Evolutionary conservation across 2,797 vertebrate species (phyloP).

Genomic region (Parauchenoglanis punctatus): DNA sequence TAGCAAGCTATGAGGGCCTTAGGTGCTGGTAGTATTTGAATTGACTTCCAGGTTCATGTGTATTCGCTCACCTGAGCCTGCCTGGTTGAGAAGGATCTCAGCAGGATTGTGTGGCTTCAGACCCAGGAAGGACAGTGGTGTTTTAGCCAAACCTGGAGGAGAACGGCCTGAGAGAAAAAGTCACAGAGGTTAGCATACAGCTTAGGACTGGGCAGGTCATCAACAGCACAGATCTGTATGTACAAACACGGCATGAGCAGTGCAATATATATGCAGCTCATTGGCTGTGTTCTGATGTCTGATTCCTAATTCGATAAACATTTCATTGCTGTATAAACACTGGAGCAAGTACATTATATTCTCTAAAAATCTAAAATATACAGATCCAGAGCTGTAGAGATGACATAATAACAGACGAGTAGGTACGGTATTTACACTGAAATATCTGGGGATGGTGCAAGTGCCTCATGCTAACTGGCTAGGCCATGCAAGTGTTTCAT

Average conservation of each 20-base stretch:
- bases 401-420: slow-evolving; percentile 28
- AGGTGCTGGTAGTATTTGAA: background rate
- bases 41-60: slow-evolving; percentile 2
- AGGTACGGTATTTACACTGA: slow-evolving; percentile 31
- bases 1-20: background rate
- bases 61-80: slow-evolving; percentile 80
- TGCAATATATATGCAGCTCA: background rate
- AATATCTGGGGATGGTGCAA: slow-evolving; percentile 48
- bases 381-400: slow-evolving; percentile 48
- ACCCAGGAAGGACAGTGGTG: slow-evolving; percentile 91
- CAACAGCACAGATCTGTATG: slow-evolving; percentile 46
- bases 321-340: background rate
- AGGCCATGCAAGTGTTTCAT: slow-evolving; percentile 69
- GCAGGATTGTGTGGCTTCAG: slow-evolving; percentile 96
- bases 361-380: slow-evolving; percentile 32
- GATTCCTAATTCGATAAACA: background rate
- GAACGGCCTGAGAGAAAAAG: slow-evolving; percentile 81
- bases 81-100: slow-evolving; percentile 87
- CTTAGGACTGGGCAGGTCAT: slow-evolving; percentile 11
- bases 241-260: slow-evolving; percentile 7
- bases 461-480: slow-evolving; percentile 70
- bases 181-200: slow-evolving; percentile 4
- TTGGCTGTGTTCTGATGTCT: background rate
- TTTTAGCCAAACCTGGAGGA: slow-evolving; percentile 94
- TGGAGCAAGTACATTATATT: background rate